These are phyloP conservation scores for Geotrupes spiniger DNA, from an alignment of 2,888 invertebrate species.

Conservation along the genomic window DNA sequence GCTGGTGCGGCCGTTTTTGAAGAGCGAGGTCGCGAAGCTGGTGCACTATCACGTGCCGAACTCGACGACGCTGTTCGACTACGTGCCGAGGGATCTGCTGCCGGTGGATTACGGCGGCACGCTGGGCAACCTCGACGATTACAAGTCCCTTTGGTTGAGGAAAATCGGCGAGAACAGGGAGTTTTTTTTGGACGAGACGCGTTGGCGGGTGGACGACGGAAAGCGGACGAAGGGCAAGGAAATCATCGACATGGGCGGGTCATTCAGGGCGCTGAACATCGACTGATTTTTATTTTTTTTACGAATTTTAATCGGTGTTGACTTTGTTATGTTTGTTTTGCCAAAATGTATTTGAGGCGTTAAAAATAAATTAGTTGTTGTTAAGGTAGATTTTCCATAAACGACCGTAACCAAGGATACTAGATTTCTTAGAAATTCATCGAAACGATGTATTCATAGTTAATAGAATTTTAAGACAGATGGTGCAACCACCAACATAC, in stretches of 20 bases:
- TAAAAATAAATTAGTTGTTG: too few relatives aligned
- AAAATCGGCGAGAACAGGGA: conserved; percentile 60
- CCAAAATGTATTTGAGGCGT: too few relatives aligned
- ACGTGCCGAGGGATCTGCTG: conserved; percentile 61
- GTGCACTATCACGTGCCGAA: conserved; percentile 69
- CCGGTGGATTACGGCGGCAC: conserved; percentile 70
- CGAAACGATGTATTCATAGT: too few relatives aligned
- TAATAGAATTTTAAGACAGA: too few relatives aligned
- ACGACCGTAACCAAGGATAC: too few relatives aligned
- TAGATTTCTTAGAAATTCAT: too few relatives aligned
- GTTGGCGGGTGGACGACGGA: conserved; percentile 61
- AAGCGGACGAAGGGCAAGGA: conserved; percentile 48
- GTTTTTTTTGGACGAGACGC: conserved; percentile 51
- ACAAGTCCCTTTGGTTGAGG: conserved; percentile 62
- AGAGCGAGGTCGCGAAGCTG: conserved; percentile 63
- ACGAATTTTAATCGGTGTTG: too few relatives aligned
- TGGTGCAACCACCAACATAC: too few relatives aligned
- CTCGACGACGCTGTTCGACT: conserved; percentile 61
- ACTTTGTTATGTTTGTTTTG: too few relatives aligned
- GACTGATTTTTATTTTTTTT: conserved; percentile 55
- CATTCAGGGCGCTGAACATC: conserved; percentile 58
- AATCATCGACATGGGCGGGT: conserved; percentile 52
- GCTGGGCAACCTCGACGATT: conserved; percentile 58
- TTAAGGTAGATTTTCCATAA: too few relatives aligned
- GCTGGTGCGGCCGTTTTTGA: conserved; percentile 65